Evolutionary conservation across 2,113 vertebrate genomes (phyloP).

Genomic region (Abramis brama): DNA sequence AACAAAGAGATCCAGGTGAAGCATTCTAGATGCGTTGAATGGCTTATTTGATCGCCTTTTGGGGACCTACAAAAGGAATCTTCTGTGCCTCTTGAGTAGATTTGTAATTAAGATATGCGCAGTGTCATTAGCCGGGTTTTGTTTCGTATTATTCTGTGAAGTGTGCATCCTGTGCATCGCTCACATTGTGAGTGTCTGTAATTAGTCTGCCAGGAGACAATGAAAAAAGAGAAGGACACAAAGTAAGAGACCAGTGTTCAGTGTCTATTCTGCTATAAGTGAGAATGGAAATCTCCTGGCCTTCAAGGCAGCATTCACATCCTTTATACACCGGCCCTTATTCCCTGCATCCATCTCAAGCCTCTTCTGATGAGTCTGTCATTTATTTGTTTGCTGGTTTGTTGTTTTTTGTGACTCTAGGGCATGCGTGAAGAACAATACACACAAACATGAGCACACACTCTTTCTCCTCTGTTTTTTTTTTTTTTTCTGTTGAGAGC

Average conservation of each 20-base stretch:
- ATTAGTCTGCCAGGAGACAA: constrained; percentile 65
- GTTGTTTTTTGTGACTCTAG: constrained; percentile 75
- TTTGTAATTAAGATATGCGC: constrained; percentile 75
- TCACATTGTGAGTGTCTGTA: constrained; percentile 70
- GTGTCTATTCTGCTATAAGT: constrained; percentile 59
- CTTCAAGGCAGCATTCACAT: constrained; percentile 37
- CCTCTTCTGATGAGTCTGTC: constrained; percentile 70
- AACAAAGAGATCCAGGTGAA: constrained; percentile 64
- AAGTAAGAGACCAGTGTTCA: constrained; percentile 29
- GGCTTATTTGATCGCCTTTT: constrained; percentile 58
- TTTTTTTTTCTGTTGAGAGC: constrained; percentile 35
- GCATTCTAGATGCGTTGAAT: constrained; percentile 1
- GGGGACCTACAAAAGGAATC: constrained; percentile 59
- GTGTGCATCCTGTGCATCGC: constrained; percentile 56
- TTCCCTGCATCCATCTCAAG: constrained; percentile 55
- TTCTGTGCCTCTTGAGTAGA: constrained; percentile 65
- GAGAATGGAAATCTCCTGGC: constrained; percentile 43
- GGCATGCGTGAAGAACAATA: constrained; percentile 67
- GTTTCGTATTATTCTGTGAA: constrained; percentile 62
- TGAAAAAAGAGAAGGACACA: constrained; percentile 59
- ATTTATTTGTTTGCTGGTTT: constrained; percentile 71
- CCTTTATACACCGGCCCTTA: constrained; percentile 51
- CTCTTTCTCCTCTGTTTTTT: not conserved
- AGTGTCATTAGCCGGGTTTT: constrained; percentile 69
- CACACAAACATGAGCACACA: not conserved